Evolutionary conservation across 1,140 invertebrate species (phyloP).

Genomic region (Chironomus tepperi): DNA sequence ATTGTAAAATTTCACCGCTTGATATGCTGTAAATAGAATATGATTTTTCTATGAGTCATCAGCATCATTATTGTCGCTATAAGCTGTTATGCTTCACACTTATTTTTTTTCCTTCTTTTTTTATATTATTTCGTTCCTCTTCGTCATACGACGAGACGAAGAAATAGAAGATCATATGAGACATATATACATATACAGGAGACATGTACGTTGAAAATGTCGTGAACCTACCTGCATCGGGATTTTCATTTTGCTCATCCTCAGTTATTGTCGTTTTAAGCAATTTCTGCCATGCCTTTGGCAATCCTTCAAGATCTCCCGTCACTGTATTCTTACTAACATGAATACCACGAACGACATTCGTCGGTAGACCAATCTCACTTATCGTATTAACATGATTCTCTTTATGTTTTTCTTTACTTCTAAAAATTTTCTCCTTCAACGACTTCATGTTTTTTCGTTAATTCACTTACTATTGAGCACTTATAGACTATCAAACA

Average conservation of each 20-base stretch:
- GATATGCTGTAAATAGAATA: conserved; percentile 41
- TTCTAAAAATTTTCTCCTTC: background rate
- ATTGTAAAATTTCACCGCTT: conserved; percentile 88
- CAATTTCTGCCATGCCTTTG: conserved; percentile 65
- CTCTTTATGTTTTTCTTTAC: conserved; percentile 17
- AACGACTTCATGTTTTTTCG: conserved; percentile 10
- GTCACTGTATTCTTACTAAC: conserved; percentile 68
- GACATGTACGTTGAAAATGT: background rate
- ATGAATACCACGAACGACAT: conserved; percentile 71
- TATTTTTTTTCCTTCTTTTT: background rate
- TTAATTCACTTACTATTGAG: background rate
- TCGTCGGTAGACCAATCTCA: conserved; percentile 65
- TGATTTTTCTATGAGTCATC: background rate
- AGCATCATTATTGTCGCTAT: background rate
- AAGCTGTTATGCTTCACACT: background rate
- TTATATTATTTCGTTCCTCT: background rate
- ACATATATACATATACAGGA: no score
- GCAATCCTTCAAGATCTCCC: conserved; percentile 65
- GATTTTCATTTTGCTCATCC: conserved; percentile 84
- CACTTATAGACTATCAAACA: background rate
- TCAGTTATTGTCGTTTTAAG: conserved; percentile 80
- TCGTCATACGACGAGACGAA: no score
- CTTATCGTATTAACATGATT: conserved; percentile 32
- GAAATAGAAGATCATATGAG: no score
- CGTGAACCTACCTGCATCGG: conserved; percentile 51